Percentiles rank a stretch among this genome's conserved stretches.
Evolutionary conservation across 2,113 vertebrate genomes (phyloP).

Genomic region (Erinaceus europaeus): DNA sequence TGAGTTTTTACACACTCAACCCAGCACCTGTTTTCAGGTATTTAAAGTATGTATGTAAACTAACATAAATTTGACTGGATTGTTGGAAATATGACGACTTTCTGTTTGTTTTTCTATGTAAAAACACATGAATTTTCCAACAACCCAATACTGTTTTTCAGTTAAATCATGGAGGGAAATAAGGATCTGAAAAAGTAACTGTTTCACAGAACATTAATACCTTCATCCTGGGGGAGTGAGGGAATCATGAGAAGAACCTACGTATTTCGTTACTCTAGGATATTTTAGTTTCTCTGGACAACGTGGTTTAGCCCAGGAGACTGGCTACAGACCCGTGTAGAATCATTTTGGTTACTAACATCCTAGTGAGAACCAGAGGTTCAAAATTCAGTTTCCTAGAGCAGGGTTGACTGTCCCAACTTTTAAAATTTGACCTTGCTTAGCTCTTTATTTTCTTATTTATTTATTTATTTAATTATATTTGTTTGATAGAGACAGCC

Average conservation of each 20-base stretch:
- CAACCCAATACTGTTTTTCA: not conserved
- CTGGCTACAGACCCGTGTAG: not conserved
- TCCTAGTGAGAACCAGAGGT: not conserved
- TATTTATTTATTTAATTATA: too few relatives aligned
- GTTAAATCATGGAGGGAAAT: not conserved
- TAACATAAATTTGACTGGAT: too few relatives aligned
- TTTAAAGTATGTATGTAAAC: conserved; percentile 3
- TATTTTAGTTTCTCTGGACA: not conserved
- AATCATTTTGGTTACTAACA: not conserved
- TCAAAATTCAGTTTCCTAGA: not conserved
- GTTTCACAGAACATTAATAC: not conserved
- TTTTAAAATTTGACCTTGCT: conserved; percentile 20
- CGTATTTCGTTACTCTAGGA: not conserved
- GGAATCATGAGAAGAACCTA: not conserved
- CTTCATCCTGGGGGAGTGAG: not conserved
- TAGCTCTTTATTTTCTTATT: not conserved
- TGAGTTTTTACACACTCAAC: not conserved
- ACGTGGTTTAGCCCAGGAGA: not conserved
- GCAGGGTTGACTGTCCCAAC: not conserved
- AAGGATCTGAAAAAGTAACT: not conserved
- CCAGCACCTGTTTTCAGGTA: not conserved
- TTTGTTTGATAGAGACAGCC: too few relatives aligned
- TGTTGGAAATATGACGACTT: not conserved
- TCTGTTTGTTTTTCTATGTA: too few relatives aligned
- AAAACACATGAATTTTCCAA: too few relatives aligned